Conservation (phyloP, 1,140 invertebrate species). For the Drosophila oshimai region DNA sequence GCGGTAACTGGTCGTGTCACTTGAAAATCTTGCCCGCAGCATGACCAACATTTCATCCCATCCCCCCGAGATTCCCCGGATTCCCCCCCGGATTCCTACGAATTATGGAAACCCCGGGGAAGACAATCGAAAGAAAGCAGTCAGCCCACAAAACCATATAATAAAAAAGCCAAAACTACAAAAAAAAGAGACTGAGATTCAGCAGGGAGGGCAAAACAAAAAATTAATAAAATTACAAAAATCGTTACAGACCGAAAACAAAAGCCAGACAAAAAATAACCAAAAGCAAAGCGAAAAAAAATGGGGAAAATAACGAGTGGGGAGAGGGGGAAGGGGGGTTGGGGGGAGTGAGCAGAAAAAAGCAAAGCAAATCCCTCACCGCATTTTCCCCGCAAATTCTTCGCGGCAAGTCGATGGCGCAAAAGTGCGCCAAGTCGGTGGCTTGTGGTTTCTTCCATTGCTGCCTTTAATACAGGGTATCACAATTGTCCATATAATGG, state of each 20-base stretch:
- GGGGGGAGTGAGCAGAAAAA: too few relatives aligned
- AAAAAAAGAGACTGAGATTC: background rate
- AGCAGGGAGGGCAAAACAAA: background rate
- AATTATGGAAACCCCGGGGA: slow-evolving; percentile 26
- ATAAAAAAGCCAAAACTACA: background rate
- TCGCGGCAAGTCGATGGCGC: slow-evolving; percentile 8
- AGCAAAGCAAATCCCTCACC: slow-evolving; percentile 19
- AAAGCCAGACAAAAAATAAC: slow-evolving; percentile 19
- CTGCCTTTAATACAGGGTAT: slow-evolving; percentile 10
- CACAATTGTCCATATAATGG: too few relatives aligned
- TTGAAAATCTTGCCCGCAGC: slow-evolving; percentile 63
- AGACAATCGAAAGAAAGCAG: slow-evolving; percentile 43
- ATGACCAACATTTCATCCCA: slow-evolving; percentile 54
- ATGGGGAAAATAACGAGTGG: background rate
- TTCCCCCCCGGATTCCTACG: background rate
- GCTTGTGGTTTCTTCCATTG: slow-evolving; percentile 1
- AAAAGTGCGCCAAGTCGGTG: slow-evolving; percentile 39
- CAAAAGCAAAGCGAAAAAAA: background rate
- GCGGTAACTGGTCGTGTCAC: slow-evolving; percentile 46
- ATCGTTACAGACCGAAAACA: slow-evolving; percentile 28
- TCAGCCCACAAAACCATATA: slow-evolving; percentile 7
- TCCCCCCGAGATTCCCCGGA: background rate
- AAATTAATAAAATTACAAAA: slow-evolving; percentile 61
- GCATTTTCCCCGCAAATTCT: slow-evolving; percentile 8
- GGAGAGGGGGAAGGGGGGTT: background rate